phyloP scores from a whole-genome alignment of 2,888 invertebrate species.

The Noctua comes region DNA sequence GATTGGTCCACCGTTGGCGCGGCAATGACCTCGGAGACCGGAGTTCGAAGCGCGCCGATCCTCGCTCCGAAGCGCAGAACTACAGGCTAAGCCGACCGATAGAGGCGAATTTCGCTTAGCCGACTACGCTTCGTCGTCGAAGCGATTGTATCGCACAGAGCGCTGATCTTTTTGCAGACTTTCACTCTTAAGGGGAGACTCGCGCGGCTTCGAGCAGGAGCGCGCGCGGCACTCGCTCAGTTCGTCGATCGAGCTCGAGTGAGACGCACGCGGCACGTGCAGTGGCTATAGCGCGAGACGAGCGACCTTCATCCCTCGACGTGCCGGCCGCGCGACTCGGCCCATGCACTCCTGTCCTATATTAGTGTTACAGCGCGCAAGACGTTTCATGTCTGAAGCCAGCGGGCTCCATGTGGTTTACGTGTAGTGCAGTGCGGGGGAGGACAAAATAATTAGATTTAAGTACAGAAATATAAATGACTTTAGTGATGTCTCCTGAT shows the following conservation, averaged over 20 bases:
- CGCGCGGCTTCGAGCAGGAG: conserved; percentile 83
- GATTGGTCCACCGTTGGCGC: conserved; percentile 90
- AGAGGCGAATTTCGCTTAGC: conserved; percentile 88
- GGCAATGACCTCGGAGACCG: conserved; percentile 96
- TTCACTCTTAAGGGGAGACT: conserved; percentile 90
- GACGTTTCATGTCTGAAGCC: conserved; percentile 75
- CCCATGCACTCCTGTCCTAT: conserved; percentile 86
- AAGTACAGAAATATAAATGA: conserved; percentile 75
- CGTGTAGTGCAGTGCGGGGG: conserved; percentile 87
- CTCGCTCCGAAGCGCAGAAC: conserved; percentile 89
- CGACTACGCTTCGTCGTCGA: conserved; percentile 77
- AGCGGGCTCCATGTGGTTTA: conserved; percentile 83
- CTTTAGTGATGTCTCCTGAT: conserved; percentile 92
- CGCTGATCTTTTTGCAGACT: conserved; percentile 90
- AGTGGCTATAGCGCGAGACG: conserved; percentile 74
- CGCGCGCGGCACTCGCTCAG: conserved; percentile 88
- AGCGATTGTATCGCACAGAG: conserved; percentile 89
- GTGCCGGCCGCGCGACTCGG: conserved; percentile 80
- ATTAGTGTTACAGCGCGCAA: conserved; percentile 80
- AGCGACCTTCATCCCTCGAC: conserved; percentile 89
- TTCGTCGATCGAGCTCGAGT: conserved; percentile 91
- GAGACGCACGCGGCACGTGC: conserved; percentile 88
- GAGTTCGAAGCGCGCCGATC: conserved; percentile 95
- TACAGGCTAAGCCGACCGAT: conserved; percentile 88
- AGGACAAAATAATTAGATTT: conserved; percentile 79